These are phyloP conservation scores for Anastatus disparis DNA, from an alignment of 1,140 invertebrate species.

Conservation along the genomic window DNA sequence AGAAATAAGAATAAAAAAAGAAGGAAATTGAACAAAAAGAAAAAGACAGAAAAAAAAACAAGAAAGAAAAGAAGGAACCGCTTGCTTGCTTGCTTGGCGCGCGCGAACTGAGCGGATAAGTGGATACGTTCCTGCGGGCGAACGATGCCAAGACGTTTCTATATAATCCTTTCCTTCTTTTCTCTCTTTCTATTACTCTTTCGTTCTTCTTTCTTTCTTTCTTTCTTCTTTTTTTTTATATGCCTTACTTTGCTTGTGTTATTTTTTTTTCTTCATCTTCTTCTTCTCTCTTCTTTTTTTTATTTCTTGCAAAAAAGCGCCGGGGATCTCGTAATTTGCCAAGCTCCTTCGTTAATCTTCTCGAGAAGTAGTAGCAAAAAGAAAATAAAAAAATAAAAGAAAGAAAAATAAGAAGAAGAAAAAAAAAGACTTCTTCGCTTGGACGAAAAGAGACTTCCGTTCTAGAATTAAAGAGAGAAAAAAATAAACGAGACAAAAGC, in stretches of 20 bases:
- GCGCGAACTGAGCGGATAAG: conserved; percentile 35
- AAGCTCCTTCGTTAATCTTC: conserved; percentile 43
- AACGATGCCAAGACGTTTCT: not conserved
- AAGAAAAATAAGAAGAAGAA: not conserved
- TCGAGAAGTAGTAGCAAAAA: conserved; percentile 8
- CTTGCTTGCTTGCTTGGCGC: conserved; percentile 6
- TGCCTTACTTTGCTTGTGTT: not conserved
- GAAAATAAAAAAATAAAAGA: too few species aligned
- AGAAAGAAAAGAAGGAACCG: not conserved
- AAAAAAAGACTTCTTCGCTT: not conserved
- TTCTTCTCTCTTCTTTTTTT: not conserved
- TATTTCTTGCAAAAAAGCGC: conserved; percentile 28
- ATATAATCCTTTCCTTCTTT: too few species aligned
- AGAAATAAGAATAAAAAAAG: not conserved
- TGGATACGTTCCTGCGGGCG: conserved; percentile 31
- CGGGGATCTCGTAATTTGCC: conserved; percentile 41
- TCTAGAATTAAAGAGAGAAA: conserved; percentile 32
- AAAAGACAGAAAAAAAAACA: not conserved
- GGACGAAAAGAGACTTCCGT: conserved; percentile 35
- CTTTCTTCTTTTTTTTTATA: not conserved
- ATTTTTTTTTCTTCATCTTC: not conserved
- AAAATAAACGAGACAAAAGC: conserved; percentile 38
- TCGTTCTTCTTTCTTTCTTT: conserved; percentile 1
- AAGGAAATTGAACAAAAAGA: not conserved
- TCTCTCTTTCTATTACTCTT: too few species aligned